phyloP scores from a whole-genome alignment of 2,888 invertebrate species.

The Branchipolynoe longqiensis region DNA sequence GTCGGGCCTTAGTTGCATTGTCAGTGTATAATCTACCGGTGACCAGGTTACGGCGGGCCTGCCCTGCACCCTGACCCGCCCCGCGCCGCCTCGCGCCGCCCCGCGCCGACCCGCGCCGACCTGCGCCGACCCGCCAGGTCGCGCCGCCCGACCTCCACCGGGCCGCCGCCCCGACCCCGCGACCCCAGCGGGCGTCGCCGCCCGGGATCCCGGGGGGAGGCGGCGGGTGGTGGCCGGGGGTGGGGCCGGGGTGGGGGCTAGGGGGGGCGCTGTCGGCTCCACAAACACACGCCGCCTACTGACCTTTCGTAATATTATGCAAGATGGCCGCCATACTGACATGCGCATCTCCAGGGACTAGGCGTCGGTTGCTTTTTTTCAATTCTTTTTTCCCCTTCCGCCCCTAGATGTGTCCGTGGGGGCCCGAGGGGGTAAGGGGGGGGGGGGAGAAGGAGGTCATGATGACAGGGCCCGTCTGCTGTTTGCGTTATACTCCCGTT shows the following conservation, averaged over 20 bases:
- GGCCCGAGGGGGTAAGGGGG: too few species aligned
- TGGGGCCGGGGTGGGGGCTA: background rate
- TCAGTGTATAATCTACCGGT: conserved; percentile 53
- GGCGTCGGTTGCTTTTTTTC: too few species aligned
- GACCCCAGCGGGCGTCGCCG: background rate
- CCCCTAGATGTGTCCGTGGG: too few species aligned
- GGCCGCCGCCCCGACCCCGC: conserved; percentile 21
- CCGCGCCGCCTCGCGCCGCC: conserved; percentile 28
- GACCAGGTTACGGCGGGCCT: conserved; percentile 50
- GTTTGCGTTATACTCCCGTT: too few species aligned
- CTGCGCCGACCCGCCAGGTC: conserved; percentile 8
- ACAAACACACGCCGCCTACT: background rate
- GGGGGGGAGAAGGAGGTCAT: too few species aligned
- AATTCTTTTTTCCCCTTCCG: too few species aligned
- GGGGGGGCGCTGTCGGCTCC: background rate
- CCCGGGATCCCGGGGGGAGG: background rate
- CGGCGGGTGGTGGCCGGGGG: background rate
- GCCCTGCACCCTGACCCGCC: conserved; percentile 21
- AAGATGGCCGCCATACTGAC: conserved; percentile 47
- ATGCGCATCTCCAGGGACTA: conserved; percentile 39
- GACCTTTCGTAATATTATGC: conserved; percentile 56
- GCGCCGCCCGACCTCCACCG: conserved; percentile 14
- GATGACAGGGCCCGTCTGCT: too few species aligned
- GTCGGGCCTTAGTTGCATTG: conserved; percentile 36
- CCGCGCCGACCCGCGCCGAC: conserved; percentile 32